Percentiles rank a stretch among this genome's conserved stretches.
Conservation (phyloP, 2,797 vertebrate species). For the Chaunax sp. region DNA sequence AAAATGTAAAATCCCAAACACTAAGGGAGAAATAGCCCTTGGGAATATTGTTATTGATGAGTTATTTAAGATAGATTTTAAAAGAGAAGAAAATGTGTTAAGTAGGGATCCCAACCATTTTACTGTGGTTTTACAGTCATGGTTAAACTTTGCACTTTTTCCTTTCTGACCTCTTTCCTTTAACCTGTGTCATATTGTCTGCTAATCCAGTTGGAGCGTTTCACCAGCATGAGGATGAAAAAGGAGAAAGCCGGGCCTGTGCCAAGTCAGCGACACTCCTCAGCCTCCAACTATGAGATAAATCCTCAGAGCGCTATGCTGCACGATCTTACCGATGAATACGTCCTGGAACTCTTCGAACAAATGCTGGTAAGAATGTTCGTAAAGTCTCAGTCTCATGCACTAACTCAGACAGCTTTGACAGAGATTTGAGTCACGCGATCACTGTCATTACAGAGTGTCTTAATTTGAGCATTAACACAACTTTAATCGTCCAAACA, state of each 20-base stretch:
- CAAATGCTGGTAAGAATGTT: constrained; percentile 91
- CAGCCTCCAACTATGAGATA: constrained; percentile 85
- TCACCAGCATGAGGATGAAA: constrained; percentile 93
- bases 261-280: constrained; percentile 84
- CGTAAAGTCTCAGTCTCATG: background rate
- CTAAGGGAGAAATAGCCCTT: background rate
- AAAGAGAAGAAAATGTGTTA: constrained; percentile 7
- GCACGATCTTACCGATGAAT: constrained; percentile 84
- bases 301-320: constrained; percentile 75
- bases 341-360: constrained; percentile 91
- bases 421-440: too few species aligned
- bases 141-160: background rate
- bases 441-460: too few species aligned
- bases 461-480: too few species aligned
- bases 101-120: constrained; percentile 28
- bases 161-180: background rate
- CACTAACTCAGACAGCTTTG: too few species aligned
- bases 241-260: constrained; percentile 85
- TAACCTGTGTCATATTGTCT: constrained; percentile 35
- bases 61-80: background rate
- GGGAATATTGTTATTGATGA: background rate
- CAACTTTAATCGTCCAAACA: too few species aligned
- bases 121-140: constrained; percentile 1
- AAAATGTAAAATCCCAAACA: constrained; percentile 10
- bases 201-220: constrained; percentile 88